Conservation (phyloP, 2,113 vertebrate species). For the Thinocorus orbignyianus region DNA sequence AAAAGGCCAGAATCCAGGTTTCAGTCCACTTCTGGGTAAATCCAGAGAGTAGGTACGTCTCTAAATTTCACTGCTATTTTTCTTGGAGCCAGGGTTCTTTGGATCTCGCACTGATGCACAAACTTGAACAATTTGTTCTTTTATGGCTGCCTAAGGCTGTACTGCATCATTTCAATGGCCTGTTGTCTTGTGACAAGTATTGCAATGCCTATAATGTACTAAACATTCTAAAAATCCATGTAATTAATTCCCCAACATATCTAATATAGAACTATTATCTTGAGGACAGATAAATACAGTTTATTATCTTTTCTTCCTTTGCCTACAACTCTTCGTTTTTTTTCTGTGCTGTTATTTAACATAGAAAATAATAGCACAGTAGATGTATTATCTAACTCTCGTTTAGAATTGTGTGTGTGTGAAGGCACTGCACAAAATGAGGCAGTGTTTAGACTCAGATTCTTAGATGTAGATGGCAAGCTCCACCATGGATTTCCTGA, state of each 20-base stretch:
- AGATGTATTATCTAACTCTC: slow-evolving; percentile 39
- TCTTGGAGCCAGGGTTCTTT: slow-evolving; percentile 7
- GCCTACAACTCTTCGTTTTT: slow-evolving; percentile 51
- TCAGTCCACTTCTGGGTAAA: neutral
- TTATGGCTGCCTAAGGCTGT: slow-evolving; percentile 51
- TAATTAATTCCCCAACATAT: slow-evolving; percentile 37
- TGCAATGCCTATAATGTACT: slow-evolving; percentile 48
- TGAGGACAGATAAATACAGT: slow-evolving; percentile 26
- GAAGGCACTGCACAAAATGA: slow-evolving; percentile 9
- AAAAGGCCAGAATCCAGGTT: neutral
- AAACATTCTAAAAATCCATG: slow-evolving; percentile 63
- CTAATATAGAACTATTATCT: slow-evolving; percentile 64
- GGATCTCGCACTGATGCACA: slow-evolving; percentile 30
- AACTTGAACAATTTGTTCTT: slow-evolving; percentile 64
- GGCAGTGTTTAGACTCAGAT: neutral
- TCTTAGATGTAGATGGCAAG: neutral
- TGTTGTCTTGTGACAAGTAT: slow-evolving; percentile 57
- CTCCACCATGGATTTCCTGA: neutral
- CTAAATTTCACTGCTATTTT: slow-evolving; percentile 25
- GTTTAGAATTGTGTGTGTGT: neutral
- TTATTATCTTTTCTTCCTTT: slow-evolving; percentile 45
- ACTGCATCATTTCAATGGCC: slow-evolving; percentile 64
- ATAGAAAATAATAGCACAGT: slow-evolving; percentile 52
- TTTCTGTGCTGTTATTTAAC: slow-evolving; percentile 46
- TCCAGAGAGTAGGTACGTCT: neutral